phyloP scores from a whole-genome alignment of 2,113 vertebrate species.

The Oryzias curvinotus region DNA sequence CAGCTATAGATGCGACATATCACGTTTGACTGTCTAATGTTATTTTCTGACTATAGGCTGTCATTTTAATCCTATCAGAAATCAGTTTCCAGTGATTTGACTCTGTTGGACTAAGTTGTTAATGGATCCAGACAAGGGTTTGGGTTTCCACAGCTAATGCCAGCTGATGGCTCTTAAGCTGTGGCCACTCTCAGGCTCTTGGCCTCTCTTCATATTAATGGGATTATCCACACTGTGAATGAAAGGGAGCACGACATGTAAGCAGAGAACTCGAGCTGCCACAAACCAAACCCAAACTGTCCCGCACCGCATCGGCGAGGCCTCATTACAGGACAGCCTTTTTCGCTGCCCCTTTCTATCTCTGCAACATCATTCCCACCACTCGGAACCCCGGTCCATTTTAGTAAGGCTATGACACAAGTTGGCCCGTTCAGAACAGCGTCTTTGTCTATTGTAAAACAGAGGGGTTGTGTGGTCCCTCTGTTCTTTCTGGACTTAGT shows the following conservation, averaged over 20 bases:
- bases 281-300: conserved; percentile 66
- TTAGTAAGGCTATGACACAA: conserved; percentile 68
- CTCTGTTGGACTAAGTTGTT: conserved; percentile 55
- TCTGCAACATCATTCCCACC: conserved; percentile 43
- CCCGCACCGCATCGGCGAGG: conserved; percentile 52
- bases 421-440: conserved; percentile 43
- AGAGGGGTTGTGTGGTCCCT: conserved; percentile 63
- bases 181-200: conserved; percentile 59
- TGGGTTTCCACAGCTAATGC: conserved; percentile 73
- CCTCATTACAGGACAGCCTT: conserved; percentile 45
- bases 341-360: conserved; percentile 39
- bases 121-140: conserved; percentile 73
- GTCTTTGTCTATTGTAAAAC: conserved; percentile 62
- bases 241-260: conserved; percentile 61
- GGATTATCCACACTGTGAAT: conserved; percentile 73
- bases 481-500: conserved; percentile 49
- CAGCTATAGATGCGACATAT: neutral
- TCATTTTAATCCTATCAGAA: conserved; percentile 41
- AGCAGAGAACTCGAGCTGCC: conserved; percentile 66
- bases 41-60: conserved; percentile 22
- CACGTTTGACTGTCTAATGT: conserved; percentile 4
- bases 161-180: conserved; percentile 71
- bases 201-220: conserved; percentile 77
- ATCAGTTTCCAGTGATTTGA: conserved; percentile 58
- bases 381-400: conserved; percentile 40